Evolutionary conservation across 2,888 invertebrate genomes (phyloP).

Genomic region (Tetragonisca angustula): DNA sequence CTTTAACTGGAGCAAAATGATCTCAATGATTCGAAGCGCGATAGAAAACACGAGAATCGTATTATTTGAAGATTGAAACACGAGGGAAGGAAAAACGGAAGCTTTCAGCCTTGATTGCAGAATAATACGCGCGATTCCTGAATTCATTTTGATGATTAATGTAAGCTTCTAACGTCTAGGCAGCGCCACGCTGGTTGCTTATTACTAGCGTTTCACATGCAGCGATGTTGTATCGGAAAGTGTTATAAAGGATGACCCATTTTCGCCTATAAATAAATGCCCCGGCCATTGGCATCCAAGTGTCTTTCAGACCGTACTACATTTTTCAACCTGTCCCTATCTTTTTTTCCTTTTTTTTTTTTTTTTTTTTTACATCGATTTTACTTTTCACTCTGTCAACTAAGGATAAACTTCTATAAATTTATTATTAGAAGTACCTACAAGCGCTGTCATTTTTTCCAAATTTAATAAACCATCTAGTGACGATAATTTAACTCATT

Average conservation of each 20-base stretch:
- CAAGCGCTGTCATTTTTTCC: too few species aligned
- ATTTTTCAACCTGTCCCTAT: neutral
- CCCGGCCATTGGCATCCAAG: neutral
- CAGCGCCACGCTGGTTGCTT: neutral
- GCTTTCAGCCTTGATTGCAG: too few species aligned
- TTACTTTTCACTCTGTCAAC: neutral
- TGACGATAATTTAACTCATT: too few species aligned
- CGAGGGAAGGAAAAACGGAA: neutral
- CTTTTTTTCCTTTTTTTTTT: too few species aligned
- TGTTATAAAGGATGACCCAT: conserved; percentile 18
- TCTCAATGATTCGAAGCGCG: too few species aligned
- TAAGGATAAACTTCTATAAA: neutral
- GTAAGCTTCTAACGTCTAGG: neutral
- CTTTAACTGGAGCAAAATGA: too few species aligned
- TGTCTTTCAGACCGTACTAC: neutral
- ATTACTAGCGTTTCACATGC: neutral
- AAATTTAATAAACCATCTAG: too few species aligned
- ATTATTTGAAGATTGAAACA: neutral
- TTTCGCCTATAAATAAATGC: conserved; percentile 22
- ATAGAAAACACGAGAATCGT: too few species aligned
- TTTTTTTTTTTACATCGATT: neutral
- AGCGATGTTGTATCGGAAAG: neutral
- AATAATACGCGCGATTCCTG: too few species aligned
- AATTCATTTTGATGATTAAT: neutral
- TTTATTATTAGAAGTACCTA: too few species aligned